Evolutionary conservation across 2,797 vertebrate genomes (phyloP), one percentile per base, ranked within the genome.

Genomic region (Coccyzus lansbergi): DNA sequence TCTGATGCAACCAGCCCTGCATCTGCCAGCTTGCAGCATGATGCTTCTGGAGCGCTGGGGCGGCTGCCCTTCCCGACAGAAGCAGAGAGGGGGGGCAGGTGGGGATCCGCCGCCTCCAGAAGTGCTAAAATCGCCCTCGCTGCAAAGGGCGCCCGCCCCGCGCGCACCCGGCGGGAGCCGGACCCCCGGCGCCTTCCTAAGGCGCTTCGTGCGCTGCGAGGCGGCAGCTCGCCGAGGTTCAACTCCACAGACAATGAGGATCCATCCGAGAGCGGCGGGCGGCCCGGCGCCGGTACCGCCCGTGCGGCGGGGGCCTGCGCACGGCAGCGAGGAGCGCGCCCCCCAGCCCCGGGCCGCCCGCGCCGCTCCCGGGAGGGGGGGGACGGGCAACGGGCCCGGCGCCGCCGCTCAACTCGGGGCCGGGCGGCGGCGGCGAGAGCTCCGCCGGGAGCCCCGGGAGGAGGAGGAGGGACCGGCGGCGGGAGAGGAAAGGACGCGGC

Each of bases 31-130:
- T 90, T 96, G 88, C 87, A 95, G 93, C 36, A 82, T 89, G 92
- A 97, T 96, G 92, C 90, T 96, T 94, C 90, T 83, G 92, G 76
- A 97, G 95, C 93, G 76, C 77, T 58, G 80, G 96, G 90, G 84
- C 91, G 79, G 59, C 90, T 83, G 89, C 82, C 90, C 94, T 96
- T 63, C 22, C 59, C 53, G 90, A 53, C 82, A 89, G 78, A 51
- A 14, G 53, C 33, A 46, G 4, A 8, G 21, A 59, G 34, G 55
- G 26, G 42, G 53, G 68, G 33, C 93, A 58, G 51, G 76, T 76
- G 91, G 83, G 83, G 70, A 95, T 91, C 53, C 59, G 90, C 52
- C 49, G 62, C 58, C 42, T 40, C 42, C 65, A 71, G 69, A 95
- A 86, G 63, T 55, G 76, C 55, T 34, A 62, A 56, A 65, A 86